These are phyloP conservation scores for Andrena marginata DNA, from an alignment of 2,888 invertebrate species.

Conservation along the genomic window DNA sequence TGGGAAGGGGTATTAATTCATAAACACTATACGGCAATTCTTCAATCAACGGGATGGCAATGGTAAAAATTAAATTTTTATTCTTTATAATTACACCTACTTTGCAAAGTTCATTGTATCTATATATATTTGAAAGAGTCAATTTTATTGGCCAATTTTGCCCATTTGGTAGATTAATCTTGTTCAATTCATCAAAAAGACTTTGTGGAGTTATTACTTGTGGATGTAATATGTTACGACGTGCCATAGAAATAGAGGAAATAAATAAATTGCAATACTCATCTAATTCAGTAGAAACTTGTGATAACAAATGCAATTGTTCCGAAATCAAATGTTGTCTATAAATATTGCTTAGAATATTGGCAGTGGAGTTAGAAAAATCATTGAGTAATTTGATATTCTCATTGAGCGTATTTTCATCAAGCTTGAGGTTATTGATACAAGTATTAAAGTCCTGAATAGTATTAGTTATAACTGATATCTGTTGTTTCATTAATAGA, in stretches of 20 bases:
- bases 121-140: neutral
- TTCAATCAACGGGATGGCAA: neutral
- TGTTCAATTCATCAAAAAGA: neutral
- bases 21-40: neutral
- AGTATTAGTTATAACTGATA: too few species aligned
- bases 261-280: conserved; percentile 9
- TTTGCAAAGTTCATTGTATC: too few species aligned
- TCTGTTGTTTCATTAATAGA: too few species aligned
- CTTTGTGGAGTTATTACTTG: conserved; percentile 1
- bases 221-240: conserved; percentile 1
- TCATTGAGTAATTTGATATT: conserved; percentile 5
- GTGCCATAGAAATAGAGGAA: neutral
- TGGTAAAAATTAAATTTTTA: neutral
- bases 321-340: conserved; percentile 9
- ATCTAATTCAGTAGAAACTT: neutral
- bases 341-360: neutral
- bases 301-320: neutral
- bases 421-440: neutral
- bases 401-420: conserved; percentile 4
- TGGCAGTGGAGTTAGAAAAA: neutral
- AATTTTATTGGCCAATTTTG: conserved; percentile 5
- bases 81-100: too few species aligned
- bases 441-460: conserved; percentile 1
- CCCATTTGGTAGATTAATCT: neutral
- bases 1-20: neutral